These are phyloP conservation scores for Dryas iulia DNA, from an alignment of 1,140 invertebrate genomes.

Conservation along the genomic window DNA sequence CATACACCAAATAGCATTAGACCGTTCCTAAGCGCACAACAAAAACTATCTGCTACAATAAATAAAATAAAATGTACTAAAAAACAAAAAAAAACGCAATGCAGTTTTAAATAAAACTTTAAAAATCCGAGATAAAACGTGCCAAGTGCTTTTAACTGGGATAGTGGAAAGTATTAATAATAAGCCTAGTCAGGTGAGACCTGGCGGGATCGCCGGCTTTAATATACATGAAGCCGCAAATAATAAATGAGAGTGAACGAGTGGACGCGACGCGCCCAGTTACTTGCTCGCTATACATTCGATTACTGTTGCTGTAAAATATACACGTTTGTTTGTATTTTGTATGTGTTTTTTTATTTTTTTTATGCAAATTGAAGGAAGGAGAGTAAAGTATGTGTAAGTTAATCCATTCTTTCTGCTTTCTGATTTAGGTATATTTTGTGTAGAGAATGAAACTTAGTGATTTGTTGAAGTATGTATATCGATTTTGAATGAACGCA, in stretches of 20 bases:
- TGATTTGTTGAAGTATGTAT: too few relatives aligned
- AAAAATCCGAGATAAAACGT: conserved; percentile 11
- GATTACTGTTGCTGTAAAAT: neutral
- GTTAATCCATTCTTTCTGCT: too few relatives aligned
- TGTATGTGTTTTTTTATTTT: neutral
- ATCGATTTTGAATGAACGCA: too few relatives aligned
- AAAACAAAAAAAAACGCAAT: conserved; percentile 5
- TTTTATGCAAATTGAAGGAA: too few relatives aligned
- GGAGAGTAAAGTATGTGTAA: too few relatives aligned
- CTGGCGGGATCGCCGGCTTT: conserved; percentile 41
- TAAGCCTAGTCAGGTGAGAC: conserved; percentile 41
- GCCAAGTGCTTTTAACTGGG: conserved; percentile 22
- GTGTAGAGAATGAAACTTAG: too few relatives aligned
- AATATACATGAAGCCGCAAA: conserved; percentile 60
- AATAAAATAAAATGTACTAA: neutral
- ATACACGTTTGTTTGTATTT: neutral
- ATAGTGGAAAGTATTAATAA: conserved; percentile 44
- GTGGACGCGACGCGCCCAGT: conserved; percentile 19
- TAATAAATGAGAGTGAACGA: conserved; percentile 51
- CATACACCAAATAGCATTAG: too few relatives aligned
- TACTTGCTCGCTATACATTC: neutral
- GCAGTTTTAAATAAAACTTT: conserved; percentile 16
- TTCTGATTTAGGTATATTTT: too few relatives aligned
- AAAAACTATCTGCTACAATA: neutral
- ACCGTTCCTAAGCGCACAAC: neutral